Conservation (phyloP, 2,888 invertebrate species). For the Arge pagana region DNA sequence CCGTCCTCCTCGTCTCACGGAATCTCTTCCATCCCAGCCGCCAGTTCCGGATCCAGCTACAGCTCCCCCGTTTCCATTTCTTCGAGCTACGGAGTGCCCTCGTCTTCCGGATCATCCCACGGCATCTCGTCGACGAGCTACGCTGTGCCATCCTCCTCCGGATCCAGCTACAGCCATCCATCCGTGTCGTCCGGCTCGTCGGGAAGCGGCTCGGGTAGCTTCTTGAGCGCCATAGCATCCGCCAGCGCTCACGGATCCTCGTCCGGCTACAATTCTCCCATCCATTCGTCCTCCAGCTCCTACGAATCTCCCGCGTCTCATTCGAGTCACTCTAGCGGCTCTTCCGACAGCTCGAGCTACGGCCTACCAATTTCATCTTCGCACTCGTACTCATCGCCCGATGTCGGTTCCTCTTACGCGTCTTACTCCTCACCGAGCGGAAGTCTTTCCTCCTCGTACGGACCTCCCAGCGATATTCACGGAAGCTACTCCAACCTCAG, state of each 20-base stretch:
- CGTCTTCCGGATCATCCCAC: slow-evolving; percentile 10
- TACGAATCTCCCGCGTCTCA: slow-evolving; percentile 10
- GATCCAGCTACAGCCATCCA: slow-evolving; percentile 24
- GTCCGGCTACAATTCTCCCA: slow-evolving; percentile 7
- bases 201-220: no score
- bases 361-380: slow-evolving; percentile 30
- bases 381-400: slow-evolving; percentile 30
- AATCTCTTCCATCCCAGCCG: slow-evolving; percentile 27
- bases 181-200: no score
- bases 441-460: slow-evolving; percentile 39
- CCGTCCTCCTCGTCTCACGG: slow-evolving; percentile 8
- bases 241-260: slow-evolving; percentile 11
- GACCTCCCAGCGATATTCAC: slow-evolving; percentile 37
- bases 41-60: slow-evolving; percentile 23
- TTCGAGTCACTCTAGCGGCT: slow-evolving; percentile 21
- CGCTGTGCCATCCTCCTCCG: slow-evolving; percentile 21
- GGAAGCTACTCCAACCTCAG: slow-evolving; percentile 44
- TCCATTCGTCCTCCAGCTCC: slow-evolving; percentile 3
- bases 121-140: slow-evolving; percentile 4
- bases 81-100: slow-evolving; percentile 16
- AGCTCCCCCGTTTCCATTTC: slow-evolving; percentile 20
- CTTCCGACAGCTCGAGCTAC: slow-evolving; percentile 29
- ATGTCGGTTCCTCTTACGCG: slow-evolving; percentile 27
- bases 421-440: slow-evolving; percentile 36
- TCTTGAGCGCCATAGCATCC: slow-evolving; percentile 10